Percentiles rank a stretch among this genome's conserved stretches.
Evolutionary conservation across 2,113 vertebrate genomes (phyloP).

Genomic region (Ceuthmochares aereus): DNA sequence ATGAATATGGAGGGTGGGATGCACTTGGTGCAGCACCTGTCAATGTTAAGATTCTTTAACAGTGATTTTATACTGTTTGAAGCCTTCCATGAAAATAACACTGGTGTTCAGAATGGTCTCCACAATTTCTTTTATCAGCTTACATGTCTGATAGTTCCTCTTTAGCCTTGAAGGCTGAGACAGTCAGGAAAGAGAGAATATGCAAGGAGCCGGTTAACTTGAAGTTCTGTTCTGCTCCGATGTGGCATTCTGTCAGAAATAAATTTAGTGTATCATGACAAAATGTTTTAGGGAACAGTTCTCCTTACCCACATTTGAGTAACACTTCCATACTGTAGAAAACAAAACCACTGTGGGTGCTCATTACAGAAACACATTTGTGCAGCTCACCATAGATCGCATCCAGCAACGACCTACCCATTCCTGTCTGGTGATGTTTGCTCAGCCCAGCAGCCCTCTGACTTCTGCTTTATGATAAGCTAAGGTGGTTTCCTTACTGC

Average conservation of each 20-base stretch:
- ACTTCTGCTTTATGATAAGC: conserved; percentile 38
- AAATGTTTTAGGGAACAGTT: not conserved
- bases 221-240: not conserved
- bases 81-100: not conserved
- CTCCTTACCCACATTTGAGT: not conserved
- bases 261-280: not conserved
- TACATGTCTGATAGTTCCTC: not conserved
- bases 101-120: not conserved
- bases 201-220: rapidly evolving
- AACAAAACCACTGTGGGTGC: not conserved
- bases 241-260: not conserved
- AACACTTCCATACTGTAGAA: not conserved
- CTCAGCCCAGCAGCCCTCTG: not conserved
- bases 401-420: not conserved
- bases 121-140: not conserved
- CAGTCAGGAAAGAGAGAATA: not conserved
- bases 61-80: not conserved
- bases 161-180: not conserved
- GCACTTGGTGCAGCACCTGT: not conserved
- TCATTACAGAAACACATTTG: not conserved
- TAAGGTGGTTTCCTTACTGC: conserved; percentile 16
- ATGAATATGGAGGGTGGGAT: no score
- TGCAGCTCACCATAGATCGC: not conserved
- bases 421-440: not conserved
- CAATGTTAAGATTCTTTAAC: not conserved